Evolutionary conservation across 2,113 vertebrate genomes (phyloP).

Genomic region (Lepisosteus oculatus): DNA sequence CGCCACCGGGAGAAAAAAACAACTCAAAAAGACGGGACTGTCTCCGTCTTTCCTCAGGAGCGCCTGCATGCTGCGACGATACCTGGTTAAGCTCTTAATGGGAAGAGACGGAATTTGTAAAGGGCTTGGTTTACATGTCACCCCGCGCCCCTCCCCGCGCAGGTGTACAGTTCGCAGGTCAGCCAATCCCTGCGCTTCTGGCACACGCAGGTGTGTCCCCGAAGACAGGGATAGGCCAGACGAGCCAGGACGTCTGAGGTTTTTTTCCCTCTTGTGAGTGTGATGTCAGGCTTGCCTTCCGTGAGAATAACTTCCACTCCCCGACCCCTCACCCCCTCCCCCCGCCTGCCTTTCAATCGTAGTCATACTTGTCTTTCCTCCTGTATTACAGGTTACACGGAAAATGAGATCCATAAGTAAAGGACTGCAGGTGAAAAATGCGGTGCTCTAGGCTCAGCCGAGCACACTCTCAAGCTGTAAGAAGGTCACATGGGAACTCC

Average conservation of each 20-base stretch:
- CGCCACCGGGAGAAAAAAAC: background rate
- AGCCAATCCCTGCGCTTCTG: slow-evolving; percentile 81
- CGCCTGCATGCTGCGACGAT: slow-evolving; percentile 42
- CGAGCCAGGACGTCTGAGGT: slow-evolving; percentile 24
- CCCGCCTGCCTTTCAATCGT: slow-evolving; percentile 29
- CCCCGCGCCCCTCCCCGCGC: slow-evolving; percentile 75
- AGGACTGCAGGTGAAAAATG: slow-evolving; percentile 19
- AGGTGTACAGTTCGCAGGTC: slow-evolving; percentile 83
- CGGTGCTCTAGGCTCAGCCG: background rate
- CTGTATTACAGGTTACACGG: slow-evolving; percentile 23
- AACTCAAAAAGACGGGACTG: background rate
- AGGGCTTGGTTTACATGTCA: slow-evolving; percentile 93
- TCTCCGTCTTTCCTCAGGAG: slow-evolving; percentile 33
- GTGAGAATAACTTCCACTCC: slow-evolving; percentile 58
- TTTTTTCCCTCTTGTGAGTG: slow-evolving; percentile 23
- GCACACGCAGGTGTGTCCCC: slow-evolving; percentile 87
- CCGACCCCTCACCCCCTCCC: slow-evolving; percentile 43
- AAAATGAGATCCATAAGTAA: slow-evolving; percentile 14
- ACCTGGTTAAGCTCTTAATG: slow-evolving; percentile 74
- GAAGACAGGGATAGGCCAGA: slow-evolving; percentile 62
- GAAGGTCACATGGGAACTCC: background rate
- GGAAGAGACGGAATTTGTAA: slow-evolving; percentile 82
- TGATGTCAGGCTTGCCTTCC: slow-evolving; percentile 65
- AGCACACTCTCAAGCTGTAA: background rate
- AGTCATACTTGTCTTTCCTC: slow-evolving; percentile 29